phyloP scores from a whole-genome alignment of 1,140 invertebrate species.

The Rhagoletis pomonella region DNA sequence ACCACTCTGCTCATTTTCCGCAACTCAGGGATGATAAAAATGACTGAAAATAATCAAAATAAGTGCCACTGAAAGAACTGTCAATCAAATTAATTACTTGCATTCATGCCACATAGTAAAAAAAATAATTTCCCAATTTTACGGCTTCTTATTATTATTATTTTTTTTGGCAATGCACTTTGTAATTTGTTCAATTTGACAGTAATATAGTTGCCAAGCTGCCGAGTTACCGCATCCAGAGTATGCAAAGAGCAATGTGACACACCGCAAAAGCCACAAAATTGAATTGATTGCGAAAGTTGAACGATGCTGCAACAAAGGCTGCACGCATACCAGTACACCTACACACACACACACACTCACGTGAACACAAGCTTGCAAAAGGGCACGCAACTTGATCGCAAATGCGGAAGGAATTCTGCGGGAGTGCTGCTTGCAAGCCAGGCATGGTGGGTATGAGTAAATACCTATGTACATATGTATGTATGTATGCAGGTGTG shows the following conservation, averaged over 20 bases:
- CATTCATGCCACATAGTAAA: not conserved
- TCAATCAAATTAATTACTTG: not conserved
- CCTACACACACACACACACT: not conserved
- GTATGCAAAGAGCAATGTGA: not conserved
- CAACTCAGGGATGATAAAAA: not conserved
- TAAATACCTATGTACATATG: no score
- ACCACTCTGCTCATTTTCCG: not conserved
- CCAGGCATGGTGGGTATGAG: not conserved
- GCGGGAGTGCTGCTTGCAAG: not conserved
- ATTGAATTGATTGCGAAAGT: slow-evolving; percentile 28
- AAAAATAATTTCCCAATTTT: not conserved
- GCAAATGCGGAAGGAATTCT: not conserved
- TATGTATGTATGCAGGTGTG: no score
- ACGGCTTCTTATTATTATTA: not conserved
- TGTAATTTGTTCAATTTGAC: not conserved
- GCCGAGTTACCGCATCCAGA: not conserved
- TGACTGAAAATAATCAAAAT: not conserved
- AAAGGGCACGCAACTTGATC: not conserved
- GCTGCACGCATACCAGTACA: no score
- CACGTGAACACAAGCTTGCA: not conserved
- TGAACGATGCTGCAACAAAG: not conserved
- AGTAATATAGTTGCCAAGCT: not conserved
- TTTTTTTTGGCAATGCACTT: not conserved
- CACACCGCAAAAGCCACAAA: slow-evolving; percentile 11
- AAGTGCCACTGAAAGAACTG: not conserved